These are phyloP conservation scores for Pachypanchax playfairii DNA, from an alignment of 2,113 vertebrate species.

Conservation along the genomic window DNA sequence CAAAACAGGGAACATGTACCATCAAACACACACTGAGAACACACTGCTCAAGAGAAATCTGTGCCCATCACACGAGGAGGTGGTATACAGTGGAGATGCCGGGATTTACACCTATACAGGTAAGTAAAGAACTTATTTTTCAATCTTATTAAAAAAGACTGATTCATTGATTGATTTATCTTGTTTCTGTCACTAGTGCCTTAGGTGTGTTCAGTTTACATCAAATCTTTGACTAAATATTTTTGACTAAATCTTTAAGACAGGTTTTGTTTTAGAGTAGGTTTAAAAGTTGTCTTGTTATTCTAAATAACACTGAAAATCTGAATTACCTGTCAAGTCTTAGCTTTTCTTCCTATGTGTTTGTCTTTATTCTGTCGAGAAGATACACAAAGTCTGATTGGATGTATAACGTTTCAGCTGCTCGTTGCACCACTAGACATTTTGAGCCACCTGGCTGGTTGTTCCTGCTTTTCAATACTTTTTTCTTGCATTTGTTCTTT, in stretches of 20 bases:
- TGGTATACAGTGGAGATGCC: constrained; percentile 76
- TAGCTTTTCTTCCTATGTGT: too few relatives aligned
- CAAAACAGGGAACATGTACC: constrained; percentile 27
- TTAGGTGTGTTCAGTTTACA: neutral
- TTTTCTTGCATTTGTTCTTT: too few relatives aligned
- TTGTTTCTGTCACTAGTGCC: neutral
- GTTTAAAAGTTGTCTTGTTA: too few relatives aligned
- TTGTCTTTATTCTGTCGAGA: too few relatives aligned
- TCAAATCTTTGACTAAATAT: too few relatives aligned
- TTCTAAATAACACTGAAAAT: too few relatives aligned
- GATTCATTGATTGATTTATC: neutral
- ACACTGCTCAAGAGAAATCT: constrained; percentile 30
- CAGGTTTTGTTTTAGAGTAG: neutral
- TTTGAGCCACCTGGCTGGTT: too few relatives aligned
- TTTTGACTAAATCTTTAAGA: neutral
- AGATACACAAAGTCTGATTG: too few relatives aligned
- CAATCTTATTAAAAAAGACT: neutral
- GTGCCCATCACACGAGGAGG: constrained; percentile 82
- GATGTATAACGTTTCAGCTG: too few relatives aligned
- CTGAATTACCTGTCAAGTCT: too few relatives aligned
- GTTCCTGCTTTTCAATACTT: too few relatives aligned
- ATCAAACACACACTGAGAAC: constrained; percentile 1
- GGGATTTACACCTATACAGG: constrained; percentile 82
- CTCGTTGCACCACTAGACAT: too few relatives aligned
- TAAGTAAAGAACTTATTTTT: constrained; percentile 53